Percentiles rank a stretch among this genome's conserved stretches.
phyloP scores from a whole-genome alignment of 30 jellyfish, hydroid and myxozoan genomes.

The Cassiopea xamachana region DNA sequence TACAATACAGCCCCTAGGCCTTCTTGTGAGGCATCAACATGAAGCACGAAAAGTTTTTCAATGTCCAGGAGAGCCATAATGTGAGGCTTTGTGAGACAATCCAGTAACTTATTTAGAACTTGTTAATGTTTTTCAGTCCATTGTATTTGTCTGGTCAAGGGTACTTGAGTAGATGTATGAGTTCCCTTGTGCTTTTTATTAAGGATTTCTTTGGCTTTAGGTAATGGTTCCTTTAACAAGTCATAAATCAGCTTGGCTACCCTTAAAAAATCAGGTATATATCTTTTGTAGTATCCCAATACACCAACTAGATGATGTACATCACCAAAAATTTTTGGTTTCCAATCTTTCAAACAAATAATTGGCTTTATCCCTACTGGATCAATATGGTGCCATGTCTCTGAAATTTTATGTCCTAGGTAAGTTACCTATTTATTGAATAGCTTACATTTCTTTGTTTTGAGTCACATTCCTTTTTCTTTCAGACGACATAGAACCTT shows the following conservation, averaged over 20 bases:
- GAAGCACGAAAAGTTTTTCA: conserved; percentile 62
- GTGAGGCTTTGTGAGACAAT: conserved; percentile 59
- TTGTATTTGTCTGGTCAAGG: conserved; percentile 20
- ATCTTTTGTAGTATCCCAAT: conserved; percentile 34
- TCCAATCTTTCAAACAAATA: conserved; percentile 7
- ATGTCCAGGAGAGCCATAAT: conserved; percentile 67
- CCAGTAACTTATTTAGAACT: conserved; percentile 31
- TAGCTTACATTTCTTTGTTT: conserved; percentile 26
- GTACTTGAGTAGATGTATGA: conserved; percentile 13
- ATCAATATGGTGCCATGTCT: conserved; percentile 32
- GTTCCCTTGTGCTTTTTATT: background rate
- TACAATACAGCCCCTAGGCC: conserved; percentile 79
- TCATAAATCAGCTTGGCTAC: conserved; percentile 56
- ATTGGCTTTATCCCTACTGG: conserved; percentile 27
- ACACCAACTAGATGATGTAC: conserved; percentile 25
- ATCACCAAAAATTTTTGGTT: conserved; percentile 24
- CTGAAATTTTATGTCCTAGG: conserved; percentile 48
- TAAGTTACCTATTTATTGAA: conserved; percentile 41
- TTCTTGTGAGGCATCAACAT: conserved; percentile 63
- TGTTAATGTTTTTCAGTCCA: conserved; percentile 49
- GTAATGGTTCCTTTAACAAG: background rate
- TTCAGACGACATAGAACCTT: conserved; percentile 14
- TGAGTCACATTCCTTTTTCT: conserved; percentile 34
- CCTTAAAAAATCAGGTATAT: conserved; percentile 26
- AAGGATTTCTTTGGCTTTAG: conserved; percentile 2